Conservation (phyloP, 2,113 vertebrate species). For the Mus musculus region GRCm39 chrX:158627001-158627500, state of each 20-base stretch:
- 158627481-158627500: background rate
- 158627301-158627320: background rate
- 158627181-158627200: background rate
- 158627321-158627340: background rate
- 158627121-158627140: background rate
- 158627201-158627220: background rate
- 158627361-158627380: background rate
- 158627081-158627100: background rate
- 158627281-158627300: conserved; percentile 33
- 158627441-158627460: background rate
- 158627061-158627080: background rate
- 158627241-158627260: background rate
- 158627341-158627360: background rate
- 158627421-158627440: background rate
- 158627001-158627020: background rate
- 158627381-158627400: conserved; percentile 9
- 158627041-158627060: background rate
- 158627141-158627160: background rate
- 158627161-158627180: background rate
- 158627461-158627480: conserved; percentile 29
- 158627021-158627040: background rate
- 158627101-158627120: conserved; percentile 5
- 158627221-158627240: background rate
- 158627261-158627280: conserved; percentile 36
- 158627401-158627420: conserved; percentile 31